These are phyloP conservation scores for Julus scanicus DNA, from an alignment of 2,888 invertebrate species.

Conservation along the genomic window DNA sequence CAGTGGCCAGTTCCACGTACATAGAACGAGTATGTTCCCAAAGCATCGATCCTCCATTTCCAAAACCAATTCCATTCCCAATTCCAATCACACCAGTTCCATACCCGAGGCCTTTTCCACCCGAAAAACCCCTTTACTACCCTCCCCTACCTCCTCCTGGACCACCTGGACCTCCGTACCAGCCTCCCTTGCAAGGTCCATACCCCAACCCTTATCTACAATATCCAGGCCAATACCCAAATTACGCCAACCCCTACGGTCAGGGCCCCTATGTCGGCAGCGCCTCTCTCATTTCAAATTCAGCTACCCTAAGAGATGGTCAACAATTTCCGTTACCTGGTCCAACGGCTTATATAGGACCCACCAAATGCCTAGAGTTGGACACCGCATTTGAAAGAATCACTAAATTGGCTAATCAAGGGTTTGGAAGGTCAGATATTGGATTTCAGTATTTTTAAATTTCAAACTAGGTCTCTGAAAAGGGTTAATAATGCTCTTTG, in stretches of 20 bases:
- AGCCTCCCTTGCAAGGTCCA: background rate
- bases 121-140: constrained; percentile 6
- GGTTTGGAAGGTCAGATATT: constrained; percentile 53
- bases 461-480: background rate
- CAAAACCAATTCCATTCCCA: constrained; percentile 15
- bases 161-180: constrained; percentile 31
- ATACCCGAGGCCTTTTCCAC: constrained; percentile 19
- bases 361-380: constrained; percentile 44
- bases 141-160: constrained; percentile 44
- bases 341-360: constrained; percentile 1
- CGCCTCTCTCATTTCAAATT: constrained; percentile 51
- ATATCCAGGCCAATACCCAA: constrained; percentile 26
- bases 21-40: constrained; percentile 63
- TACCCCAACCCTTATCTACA: background rate
- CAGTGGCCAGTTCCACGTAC: constrained; percentile 64
- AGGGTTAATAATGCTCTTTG: background rate
- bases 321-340: constrained; percentile 54
- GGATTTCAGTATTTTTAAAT: background rate
- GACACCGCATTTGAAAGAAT: constrained; percentile 56
- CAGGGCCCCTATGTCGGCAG: constrained; percentile 51
- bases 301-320: constrained; percentile 12
- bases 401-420: constrained; percentile 54
- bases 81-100: constrained; percentile 2
- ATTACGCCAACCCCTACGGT: constrained; percentile 30
- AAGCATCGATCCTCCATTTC: constrained; percentile 17